Base-by-base conservation (phyloP, 2,888 invertebrate genomes). In the Andrena dorsata region DNA sequence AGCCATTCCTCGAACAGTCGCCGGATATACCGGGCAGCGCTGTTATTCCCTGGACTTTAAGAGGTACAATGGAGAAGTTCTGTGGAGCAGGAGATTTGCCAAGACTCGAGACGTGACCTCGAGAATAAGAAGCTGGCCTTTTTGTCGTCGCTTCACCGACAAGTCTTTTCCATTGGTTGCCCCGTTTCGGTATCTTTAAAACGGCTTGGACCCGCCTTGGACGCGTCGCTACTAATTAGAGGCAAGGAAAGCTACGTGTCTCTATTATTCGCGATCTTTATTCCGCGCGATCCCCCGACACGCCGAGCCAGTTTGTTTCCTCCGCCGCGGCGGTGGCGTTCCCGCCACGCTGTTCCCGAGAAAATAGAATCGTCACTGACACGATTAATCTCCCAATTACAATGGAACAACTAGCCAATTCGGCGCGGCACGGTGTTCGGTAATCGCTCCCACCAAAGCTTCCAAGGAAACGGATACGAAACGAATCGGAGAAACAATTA, bases 311-410 rank as follows among this genome's bases (percentile, higher is more conserved):
- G 13, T 64, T 51, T 71, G 49, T 53, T 77, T 35, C 60, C 58
- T 30, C 13, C 0, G 16, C 26, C 47, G 41, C 16, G 20, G 13
- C 56, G 0, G 41, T 41, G 41, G 16, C 26, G 30, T 8, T 35
- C 7, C 13, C 5, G 23, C 64, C 4, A 30, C 30, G 41, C 1
- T 1, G 56, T 35, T 23, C 28, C 23, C n/a, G 30, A 20, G 64
- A 41, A 74, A 78, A 75, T 68, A 51, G 70, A 82, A 82, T 83
- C 78, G 82, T 53, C 74, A 74, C 63, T 4, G 82, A 49, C 74
- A 53, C 78, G 74, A 82, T 83, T 83, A 82, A 83, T 83, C 82
- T 75, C 20, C 68, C 78, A 82, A 83, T 83, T 83, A 83, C 74
- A 71, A 82, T 63, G 82, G 82, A 51, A 77, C 78, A 70, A n/a